These are phyloP conservation scores for Dryobota labecula DNA, from an alignment of 2,888 invertebrate genomes.

Conservation along the genomic window DNA sequence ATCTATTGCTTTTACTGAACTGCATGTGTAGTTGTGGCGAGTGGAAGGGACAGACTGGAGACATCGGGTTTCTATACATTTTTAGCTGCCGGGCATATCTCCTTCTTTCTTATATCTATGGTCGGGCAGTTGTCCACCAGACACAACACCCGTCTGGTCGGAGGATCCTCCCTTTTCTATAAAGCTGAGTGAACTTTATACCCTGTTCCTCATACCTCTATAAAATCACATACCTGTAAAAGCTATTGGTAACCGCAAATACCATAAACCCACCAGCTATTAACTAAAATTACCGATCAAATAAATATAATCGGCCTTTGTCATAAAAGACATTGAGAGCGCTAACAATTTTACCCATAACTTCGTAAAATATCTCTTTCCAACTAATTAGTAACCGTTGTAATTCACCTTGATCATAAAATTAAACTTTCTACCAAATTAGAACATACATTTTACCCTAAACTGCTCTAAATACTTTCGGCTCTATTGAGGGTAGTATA, in stretches of 20 bases:
- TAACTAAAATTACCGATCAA: conserved; percentile 32
- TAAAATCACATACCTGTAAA: not conserved
- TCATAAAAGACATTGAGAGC: conserved; percentile 14
- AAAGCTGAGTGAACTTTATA: no score
- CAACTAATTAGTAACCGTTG: conserved; percentile 46
- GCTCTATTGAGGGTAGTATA: conserved; percentile 22
- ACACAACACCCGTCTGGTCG: no score
- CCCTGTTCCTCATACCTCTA: no score
- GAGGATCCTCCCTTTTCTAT: no score
- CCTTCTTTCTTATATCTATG: no score
- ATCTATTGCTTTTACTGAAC: no score
- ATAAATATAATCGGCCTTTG: conserved; percentile 41
- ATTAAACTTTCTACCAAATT: conserved; percentile 55
- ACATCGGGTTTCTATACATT: no score
- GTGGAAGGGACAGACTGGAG: no score
- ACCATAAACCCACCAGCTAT: conserved; percentile 1
- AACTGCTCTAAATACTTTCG: conserved; percentile 48
- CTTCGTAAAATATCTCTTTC: conserved; percentile 41
- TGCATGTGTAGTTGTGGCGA: no score
- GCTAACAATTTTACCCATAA: conserved; percentile 38
- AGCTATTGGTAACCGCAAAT: not conserved
- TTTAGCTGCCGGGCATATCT: no score
- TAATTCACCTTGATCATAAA: conserved; percentile 56
- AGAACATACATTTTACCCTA: conserved; percentile 39
- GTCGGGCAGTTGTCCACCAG: no score